Evolutionary conservation across 2,888 invertebrate genomes (phyloP), one percentile per base, ranked within the genome.

Genomic region (Pyrrhosoma nymphula): DNA sequence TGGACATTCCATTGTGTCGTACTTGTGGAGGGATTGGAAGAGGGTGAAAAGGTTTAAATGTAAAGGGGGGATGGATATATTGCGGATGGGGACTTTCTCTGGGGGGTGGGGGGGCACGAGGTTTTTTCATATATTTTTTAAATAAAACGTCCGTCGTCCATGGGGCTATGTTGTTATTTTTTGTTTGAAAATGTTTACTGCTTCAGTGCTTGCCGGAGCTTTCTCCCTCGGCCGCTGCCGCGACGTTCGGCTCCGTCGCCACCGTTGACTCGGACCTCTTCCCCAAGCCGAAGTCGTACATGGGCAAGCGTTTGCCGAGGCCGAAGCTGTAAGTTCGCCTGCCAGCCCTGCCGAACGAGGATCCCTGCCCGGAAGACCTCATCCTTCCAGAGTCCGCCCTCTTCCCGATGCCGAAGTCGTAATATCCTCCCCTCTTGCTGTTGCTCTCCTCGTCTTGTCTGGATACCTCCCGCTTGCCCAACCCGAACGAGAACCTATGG

Each of bases 261-360:
- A 26, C 93, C 14, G 69, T 47, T 69, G 69, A 75, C 47, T 96
- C 96, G 18, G 96, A 97, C 95, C 98, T 96, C 96, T 98, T 98
- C 12, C 98, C 98, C 0, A 98, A 97, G 18, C 98, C 98, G 96
- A 98, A 98, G 95, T 97, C 97, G 96, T 97, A 98, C 75, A 97
- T 97, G 60, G 95, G 95, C 95, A 95, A 26, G 1, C 98, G 97
- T 95, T 98, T 98, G 8, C 98, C 98, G 6, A 98, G 96, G 0
- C 98, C 98, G 96, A 98, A 98, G 96, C 97, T 97, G 97, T 97
- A 98, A 18, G 96, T 95, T 56, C 96, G 95, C 47, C 96, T 95
- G 12, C 95, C 95, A 23, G 95, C 91, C 26, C 96, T 95, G 47
- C 95, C 82, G 90, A 95, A 95, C 23, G 63, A 55, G 63, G 47